Base-by-base conservation (phyloP, 2,797 vertebrate genomes). In the Acanthiza pusilla region DNA sequence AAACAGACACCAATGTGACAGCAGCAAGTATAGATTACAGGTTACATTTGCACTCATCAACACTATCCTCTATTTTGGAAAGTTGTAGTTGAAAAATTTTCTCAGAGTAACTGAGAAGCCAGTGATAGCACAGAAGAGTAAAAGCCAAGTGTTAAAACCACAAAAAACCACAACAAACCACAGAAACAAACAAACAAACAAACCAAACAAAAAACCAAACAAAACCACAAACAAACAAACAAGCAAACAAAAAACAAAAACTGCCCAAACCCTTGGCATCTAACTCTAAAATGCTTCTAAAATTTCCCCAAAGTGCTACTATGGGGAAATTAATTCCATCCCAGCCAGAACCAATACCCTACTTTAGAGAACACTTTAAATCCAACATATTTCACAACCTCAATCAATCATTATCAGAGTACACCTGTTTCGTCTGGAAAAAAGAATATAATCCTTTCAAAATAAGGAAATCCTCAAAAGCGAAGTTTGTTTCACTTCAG, bases 1-100 rank as follows among this genome's bases (percentile, higher is more conserved):
- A 92, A 73, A 93, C 76, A 61, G 30, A 34, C 94, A 95, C 66
- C 93, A 96, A 63, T 92, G 53, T 95, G 87, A 96, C 78, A 95
- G 72, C 4, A 93, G 68, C 45, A 95, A 94, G 67, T 61, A 78
- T 36, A 94, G 85, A 92, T 90, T 93, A 94, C 71, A 96, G 77
- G 66, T 75, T 55, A 74, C 82, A 71, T 94, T 93, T 96, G 85
- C 84, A 96, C 9, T 82, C 76, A 43, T 16, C 65, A 88, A 61
- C 7, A 32, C 13, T 11, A 26, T 42, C 13, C 62, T 55, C 43
- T 85, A 0, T 19, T 84, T 50, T 19, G 9, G 32, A 43, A 85
- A 82, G 27, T 0, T 65, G 10, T 1, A 34, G 29, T 16, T 89
- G 22, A 74, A 80, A 85, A 38, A 4, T n/a, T 22, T 63, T 74